Percentiles rank a stretch among this genome's conserved stretches.
Conservation (phyloP, 2,113 vertebrate genomes). For the Pagrus major region DNA sequence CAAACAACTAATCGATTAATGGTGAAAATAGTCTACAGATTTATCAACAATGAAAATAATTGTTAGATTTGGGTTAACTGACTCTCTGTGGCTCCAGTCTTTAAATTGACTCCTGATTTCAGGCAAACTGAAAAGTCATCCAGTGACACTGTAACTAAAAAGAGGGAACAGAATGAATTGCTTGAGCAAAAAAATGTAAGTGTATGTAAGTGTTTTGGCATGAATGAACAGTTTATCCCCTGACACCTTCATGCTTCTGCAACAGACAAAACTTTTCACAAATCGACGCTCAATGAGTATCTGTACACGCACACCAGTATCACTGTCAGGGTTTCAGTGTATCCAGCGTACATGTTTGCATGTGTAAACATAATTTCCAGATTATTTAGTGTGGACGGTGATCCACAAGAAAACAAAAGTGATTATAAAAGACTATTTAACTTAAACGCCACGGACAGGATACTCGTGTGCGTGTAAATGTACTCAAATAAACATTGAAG, state of each 20-base stretch:
- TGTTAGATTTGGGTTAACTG: no score
- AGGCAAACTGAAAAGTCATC: not conserved
- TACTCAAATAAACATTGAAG: not conserved
- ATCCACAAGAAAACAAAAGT: no score
- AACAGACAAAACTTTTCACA: not conserved
- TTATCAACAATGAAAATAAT: no score
- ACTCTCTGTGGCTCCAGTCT: no score
- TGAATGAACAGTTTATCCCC: not conserved
- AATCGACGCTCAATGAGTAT: not conserved
- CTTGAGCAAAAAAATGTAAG: not conserved
- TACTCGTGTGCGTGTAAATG: not conserved
- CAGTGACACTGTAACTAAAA: not conserved
- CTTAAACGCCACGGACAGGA: not conserved
- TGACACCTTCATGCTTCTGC: constrained; percentile 13
- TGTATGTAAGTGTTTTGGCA: not conserved
- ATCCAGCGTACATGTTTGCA: not conserved
- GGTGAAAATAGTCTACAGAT: no score
- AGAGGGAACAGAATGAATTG: not conserved
- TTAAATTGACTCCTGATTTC: not conserved
- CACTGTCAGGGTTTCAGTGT: not conserved
- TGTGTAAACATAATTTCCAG: not conserved
- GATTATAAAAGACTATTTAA: not conserved
- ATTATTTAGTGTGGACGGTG: not conserved
- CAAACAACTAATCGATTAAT: no score
- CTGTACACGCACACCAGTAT: not conserved